A percentile compares a stretch with the other conserved stretches of the same genome.
phyloP scores from a whole-genome alignment of 2,113 vertebrate species.

The Manacus vitellinus region DNA sequence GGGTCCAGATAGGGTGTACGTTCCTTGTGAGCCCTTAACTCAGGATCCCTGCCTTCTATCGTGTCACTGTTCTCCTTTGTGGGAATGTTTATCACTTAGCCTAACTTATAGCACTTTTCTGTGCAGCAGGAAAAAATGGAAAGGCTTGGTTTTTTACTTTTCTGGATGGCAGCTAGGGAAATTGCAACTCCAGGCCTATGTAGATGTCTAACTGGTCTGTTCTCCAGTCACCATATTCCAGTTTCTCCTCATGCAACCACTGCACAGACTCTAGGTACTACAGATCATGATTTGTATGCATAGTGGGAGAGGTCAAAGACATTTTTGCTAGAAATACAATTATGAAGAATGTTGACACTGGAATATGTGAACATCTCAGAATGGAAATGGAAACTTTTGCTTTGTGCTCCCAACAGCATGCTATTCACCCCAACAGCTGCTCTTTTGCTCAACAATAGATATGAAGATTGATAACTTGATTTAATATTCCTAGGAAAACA shows the following conservation, averaged over 20 bases:
- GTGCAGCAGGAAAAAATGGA: neutral
- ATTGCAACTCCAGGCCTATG: neutral
- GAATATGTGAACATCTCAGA: neutral
- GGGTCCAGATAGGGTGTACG: accelerated
- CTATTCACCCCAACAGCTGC: neutral
- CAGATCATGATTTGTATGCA: neutral
- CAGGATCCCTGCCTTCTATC: neutral
- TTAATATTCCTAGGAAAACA: neutral
- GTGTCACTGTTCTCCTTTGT: neutral
- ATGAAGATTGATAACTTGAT: neutral
- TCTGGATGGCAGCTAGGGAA: neutral
- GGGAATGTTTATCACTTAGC: neutral
- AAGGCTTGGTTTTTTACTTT: neutral
- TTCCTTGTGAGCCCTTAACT: neutral
- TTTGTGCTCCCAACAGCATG: neutral
- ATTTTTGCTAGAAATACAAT: neutral
- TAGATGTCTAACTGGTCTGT: neutral
- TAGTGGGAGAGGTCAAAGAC: neutral
- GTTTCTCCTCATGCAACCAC: neutral
- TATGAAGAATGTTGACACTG: accelerated
- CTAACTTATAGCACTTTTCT: neutral
- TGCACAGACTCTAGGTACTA: neutral
- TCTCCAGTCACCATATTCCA: neutral
- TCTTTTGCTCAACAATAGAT: neutral
- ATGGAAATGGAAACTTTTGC: neutral